Percentiles rank a stretch among this genome's conserved stretches.
Conservation (phyloP, 2,113 vertebrate species). For the Melanerpes aurifrons region DNA sequence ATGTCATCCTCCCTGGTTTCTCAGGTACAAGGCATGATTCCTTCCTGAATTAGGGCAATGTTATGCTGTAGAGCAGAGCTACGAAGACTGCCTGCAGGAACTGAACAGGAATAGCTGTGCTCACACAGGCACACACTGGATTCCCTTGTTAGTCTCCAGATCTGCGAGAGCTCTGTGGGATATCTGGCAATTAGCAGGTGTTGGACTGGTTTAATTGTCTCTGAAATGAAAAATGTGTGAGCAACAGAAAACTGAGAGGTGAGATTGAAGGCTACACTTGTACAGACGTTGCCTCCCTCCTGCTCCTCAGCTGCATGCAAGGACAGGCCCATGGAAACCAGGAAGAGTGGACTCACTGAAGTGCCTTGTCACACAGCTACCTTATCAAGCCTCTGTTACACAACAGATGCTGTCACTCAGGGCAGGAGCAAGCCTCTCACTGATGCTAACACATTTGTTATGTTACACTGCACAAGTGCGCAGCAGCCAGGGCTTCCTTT, state of each 20-base stretch:
- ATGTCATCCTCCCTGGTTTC: not conserved
- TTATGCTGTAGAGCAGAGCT: not conserved
- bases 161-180: not conserved
- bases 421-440: not conserved
- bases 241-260: not conserved
- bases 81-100: not conserved
- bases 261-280: not conserved
- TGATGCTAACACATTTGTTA: not conserved
- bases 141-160: not conserved
- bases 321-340: not conserved
- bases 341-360: not conserved
- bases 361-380: not conserved
- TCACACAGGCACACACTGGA: not conserved
- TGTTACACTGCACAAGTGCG: not conserved
- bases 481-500: not conserved
- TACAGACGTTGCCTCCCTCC: not conserved
- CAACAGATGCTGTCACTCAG: not conserved
- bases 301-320: not conserved
- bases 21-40: not conserved
- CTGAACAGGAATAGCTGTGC: not conserved
- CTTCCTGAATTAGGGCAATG: not conserved
- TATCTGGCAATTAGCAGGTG: not conserved
- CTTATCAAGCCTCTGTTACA: not conserved
- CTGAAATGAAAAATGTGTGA: not conserved
- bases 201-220: not conserved